Evolutionary conservation across 2,797 vertebrate genomes (phyloP).

Genomic region (Eupleurogrammus muticus): DNA sequence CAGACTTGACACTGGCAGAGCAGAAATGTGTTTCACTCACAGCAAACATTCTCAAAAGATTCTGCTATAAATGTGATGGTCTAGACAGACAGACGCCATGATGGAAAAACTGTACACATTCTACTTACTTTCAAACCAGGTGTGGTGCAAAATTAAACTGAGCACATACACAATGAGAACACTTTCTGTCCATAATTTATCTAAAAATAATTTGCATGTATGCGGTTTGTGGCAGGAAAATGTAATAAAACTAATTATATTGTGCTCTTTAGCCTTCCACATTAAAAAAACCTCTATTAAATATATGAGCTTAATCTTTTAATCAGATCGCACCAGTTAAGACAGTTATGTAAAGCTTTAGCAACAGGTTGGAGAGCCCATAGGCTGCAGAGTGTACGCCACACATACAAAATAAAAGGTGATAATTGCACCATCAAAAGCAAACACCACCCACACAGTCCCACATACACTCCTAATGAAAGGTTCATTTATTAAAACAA

Average conservation of each 20-base stretch:
- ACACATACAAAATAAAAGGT: slow-evolving; percentile 33
- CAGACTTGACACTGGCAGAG: background rate
- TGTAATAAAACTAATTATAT: background rate
- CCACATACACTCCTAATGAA: slow-evolving; percentile 18
- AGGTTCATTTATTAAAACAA: slow-evolving; percentile 33
- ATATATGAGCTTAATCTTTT: background rate
- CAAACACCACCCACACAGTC: slow-evolving; percentile 41
- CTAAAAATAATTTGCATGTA: background rate
- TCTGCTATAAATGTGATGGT: slow-evolving; percentile 4
- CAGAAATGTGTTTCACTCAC: slow-evolving; percentile 6
- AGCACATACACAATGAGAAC: background rate
- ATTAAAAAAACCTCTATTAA: background rate
- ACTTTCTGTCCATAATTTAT: slow-evolving; percentile 6
- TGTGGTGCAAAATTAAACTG: slow-evolving; percentile 8
- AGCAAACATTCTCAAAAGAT: slow-evolving; percentile 5
- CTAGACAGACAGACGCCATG: background rate
- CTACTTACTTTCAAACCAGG: slow-evolving; percentile 17
- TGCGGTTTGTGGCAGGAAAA: background rate
- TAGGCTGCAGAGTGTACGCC: slow-evolving; percentile 22
- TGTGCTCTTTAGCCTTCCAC: background rate
- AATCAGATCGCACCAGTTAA: slow-evolving; percentile 12
- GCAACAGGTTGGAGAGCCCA: slow-evolving; percentile 23
- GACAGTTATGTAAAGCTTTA: slow-evolving; percentile 13
- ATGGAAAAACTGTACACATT: slow-evolving; percentile 1
- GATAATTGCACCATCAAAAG: slow-evolving; percentile 49